Conservation (phyloP, 2,888 invertebrate species). For the Pemphredon lugubris region DNA sequence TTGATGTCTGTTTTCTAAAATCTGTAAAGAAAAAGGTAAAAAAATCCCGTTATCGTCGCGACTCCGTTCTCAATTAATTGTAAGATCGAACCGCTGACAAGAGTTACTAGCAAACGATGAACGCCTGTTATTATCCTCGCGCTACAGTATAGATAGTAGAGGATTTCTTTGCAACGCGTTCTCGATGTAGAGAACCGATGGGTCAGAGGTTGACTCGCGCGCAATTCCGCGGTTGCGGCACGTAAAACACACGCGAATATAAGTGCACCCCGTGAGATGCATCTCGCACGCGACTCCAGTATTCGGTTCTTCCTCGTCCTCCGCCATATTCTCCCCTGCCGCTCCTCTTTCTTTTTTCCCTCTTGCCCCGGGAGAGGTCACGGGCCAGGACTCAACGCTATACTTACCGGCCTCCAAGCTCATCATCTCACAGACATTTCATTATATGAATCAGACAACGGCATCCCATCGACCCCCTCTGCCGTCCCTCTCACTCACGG, state of each 20-base stretch:
- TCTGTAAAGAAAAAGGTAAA: too few relatives aligned
- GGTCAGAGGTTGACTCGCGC: slow-evolving; percentile 30
- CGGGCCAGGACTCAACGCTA: slow-evolving; percentile 74
- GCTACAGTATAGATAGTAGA: too few relatives aligned
- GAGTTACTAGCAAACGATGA: too few relatives aligned
- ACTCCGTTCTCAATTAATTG: not conserved
- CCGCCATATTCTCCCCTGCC: slow-evolving; percentile 8
- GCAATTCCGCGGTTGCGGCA: slow-evolving; percentile 28
- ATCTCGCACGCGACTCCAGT: slow-evolving; percentile 67
- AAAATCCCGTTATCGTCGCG: not conserved
- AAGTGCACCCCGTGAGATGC: slow-evolving; percentile 41
- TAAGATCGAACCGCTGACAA: too few relatives aligned
- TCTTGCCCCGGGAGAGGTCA: slow-evolving; percentile 67
- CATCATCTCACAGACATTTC: slow-evolving; percentile 78
- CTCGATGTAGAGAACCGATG: not conserved
- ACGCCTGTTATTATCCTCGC: too few relatives aligned
- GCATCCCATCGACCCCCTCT: slow-evolving; percentile 62
- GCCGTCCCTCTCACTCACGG: slow-evolving; percentile 8
- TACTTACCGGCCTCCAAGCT: slow-evolving; percentile 75
- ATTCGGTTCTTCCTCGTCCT: slow-evolving; percentile 33
- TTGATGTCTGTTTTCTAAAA: too few relatives aligned
- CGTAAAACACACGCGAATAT: slow-evolving; percentile 34
- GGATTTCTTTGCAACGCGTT: too few relatives aligned
- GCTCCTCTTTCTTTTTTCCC: slow-evolving; percentile 42
- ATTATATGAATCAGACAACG: slow-evolving; percentile 76